These are phyloP conservation scores for Channa striata DNA, from an alignment of 2,797 vertebrate species.

Conservation along the genomic window DNA sequence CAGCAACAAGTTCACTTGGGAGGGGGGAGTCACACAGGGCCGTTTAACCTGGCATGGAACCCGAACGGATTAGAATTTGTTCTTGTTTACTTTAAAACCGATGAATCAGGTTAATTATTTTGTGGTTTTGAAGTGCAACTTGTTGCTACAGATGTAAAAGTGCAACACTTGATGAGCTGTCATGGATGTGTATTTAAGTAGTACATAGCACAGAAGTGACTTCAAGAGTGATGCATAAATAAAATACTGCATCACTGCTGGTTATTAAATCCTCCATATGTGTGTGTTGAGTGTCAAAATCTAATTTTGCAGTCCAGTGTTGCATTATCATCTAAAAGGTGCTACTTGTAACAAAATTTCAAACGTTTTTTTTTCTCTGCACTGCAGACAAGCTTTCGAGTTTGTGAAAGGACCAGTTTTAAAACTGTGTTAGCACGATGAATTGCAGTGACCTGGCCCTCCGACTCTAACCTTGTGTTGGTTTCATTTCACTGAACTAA, in stretches of 20 bases:
- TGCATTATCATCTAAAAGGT: neutral
- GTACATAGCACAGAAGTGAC: neutral
- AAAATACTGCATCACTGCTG: neutral
- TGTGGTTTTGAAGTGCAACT: constrained; percentile 13
- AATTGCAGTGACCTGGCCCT: constrained; percentile 30
- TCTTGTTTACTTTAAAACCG: constrained; percentile 7
- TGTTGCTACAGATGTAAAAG: constrained; percentile 20
- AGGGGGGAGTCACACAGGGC: neutral
- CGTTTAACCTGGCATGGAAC: neutral
- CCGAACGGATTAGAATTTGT: constrained; percentile 5
- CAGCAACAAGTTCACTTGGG: constrained; percentile 30
- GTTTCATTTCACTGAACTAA: constrained; percentile 12
- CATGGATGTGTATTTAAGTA: neutral
- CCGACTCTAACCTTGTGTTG: constrained; percentile 22
- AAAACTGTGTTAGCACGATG: neutral
- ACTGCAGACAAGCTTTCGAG: neutral
- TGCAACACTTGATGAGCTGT: constrained; percentile 35
- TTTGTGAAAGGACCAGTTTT: neutral
- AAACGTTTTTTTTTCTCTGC: neutral
- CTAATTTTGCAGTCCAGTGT: constrained; percentile 30
- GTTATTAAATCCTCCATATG: neutral
- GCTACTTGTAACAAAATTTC: neutral
- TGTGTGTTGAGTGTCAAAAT: constrained; percentile 3
- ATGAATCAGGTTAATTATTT: neutral
- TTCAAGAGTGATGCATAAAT: constrained; percentile 6